Conservation (phyloP, 2,797 vertebrate species). For the Acanthiza pusilla region DNA sequence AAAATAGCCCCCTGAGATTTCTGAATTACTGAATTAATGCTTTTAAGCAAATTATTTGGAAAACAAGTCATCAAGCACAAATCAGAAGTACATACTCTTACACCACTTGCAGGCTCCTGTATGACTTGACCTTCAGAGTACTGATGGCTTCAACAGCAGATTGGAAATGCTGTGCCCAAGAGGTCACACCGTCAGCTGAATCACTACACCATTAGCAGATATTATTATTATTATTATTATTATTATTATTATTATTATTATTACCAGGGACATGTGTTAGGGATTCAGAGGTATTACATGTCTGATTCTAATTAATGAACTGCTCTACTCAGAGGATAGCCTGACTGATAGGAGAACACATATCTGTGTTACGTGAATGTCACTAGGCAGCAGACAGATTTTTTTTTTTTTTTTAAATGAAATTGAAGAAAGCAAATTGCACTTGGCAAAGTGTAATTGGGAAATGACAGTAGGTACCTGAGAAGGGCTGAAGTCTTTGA, state of each 20-base stretch:
- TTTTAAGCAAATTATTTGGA: neutral
- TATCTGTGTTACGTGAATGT: neutral
- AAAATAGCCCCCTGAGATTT: neutral
- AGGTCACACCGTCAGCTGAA: rapidly evolving
- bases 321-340: neutral
- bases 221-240: too few relatives aligned
- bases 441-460: neutral
- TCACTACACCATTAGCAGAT: neutral
- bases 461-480: neutral
- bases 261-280: neutral
- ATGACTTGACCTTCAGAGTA: neutral
- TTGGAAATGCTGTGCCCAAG: neutral
- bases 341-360: neutral
- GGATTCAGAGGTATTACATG: neutral
- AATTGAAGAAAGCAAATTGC: slow-evolving; percentile 32
- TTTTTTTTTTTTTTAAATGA: neutral
- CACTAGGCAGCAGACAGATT: neutral
- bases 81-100: neutral
- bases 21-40: neutral
- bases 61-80: neutral
- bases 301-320: neutral
- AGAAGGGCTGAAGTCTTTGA: slow-evolving; percentile 10
- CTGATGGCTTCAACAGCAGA: neutral
- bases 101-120: neutral
- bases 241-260: too few relatives aligned